phyloP scores from a whole-genome alignment of 23 tunicate genomes.

The Clavelina lepadiformis region DNA sequence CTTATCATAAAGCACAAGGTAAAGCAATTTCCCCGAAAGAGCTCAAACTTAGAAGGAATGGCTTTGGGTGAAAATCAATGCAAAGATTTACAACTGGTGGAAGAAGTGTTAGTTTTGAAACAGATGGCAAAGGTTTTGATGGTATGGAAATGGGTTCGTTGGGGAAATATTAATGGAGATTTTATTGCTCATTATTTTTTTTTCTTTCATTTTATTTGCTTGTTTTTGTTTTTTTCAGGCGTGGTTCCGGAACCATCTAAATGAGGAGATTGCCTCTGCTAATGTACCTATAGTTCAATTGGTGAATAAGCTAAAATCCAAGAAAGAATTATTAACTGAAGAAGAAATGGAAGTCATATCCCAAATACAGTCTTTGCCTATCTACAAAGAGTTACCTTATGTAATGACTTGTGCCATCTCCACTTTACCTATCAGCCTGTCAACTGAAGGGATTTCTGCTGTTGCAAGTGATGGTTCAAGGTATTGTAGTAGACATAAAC shows the following conservation, averaged over 20 bases:
- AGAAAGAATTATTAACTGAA: constrained; percentile 5
- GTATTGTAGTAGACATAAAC: not conserved
- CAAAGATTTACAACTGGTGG: constrained; percentile 10
- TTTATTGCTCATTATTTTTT: no score
- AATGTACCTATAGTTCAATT: constrained; percentile 12
- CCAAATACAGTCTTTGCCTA: not conserved
- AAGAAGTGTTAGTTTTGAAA: constrained; percentile 8
- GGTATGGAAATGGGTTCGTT: no score
- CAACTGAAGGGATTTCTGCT: constrained; percentile 3
- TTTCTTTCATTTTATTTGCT: not conserved
- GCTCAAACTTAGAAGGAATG: constrained; percentile 2
- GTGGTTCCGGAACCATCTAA: constrained; percentile 12
- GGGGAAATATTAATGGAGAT: no score
- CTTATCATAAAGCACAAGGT: constrained; percentile 9
- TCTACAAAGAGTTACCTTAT: not conserved
- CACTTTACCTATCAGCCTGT: constrained; percentile 2
- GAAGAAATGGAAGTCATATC: not conserved
- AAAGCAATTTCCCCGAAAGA: not conserved
- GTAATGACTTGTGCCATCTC: constrained; percentile 12
- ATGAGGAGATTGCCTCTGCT: constrained; percentile 1
- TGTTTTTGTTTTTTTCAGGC: not conserved
- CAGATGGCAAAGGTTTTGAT: constrained; percentile 13
- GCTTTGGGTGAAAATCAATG: not conserved
- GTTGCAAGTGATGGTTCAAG: constrained; percentile 15
- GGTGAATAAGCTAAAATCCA: not conserved